Evolutionary conservation across 2,888 invertebrate genomes (phyloP).

Genomic region (Scaptodrosophila latifasciaeformis): DNA sequence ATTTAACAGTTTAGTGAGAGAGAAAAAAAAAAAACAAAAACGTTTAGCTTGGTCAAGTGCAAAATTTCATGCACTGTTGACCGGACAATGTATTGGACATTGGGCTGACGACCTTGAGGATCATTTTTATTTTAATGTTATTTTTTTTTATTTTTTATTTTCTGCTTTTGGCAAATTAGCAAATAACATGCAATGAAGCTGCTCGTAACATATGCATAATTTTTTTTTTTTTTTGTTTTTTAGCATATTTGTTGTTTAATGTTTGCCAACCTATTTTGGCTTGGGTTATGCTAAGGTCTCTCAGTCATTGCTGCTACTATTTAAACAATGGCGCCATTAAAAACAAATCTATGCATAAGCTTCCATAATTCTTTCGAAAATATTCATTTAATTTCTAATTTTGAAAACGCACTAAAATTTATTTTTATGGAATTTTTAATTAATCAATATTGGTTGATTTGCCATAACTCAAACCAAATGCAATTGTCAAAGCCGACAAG

Average conservation of each 20-base stretch:
- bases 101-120: constrained; percentile 3
- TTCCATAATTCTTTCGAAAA: too few relatives aligned
- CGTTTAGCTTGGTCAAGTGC: constrained; percentile 52
- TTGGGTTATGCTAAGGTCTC: too few relatives aligned
- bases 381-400: constrained; percentile 10
- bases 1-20: neutral
- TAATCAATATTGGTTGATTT: too few relatives aligned
- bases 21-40: neutral
- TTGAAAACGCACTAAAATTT: neutral
- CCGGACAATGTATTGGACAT: constrained; percentile 13
- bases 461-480: too few relatives aligned
- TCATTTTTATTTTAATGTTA: neutral
- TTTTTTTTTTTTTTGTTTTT: too few relatives aligned
- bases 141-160: constrained; percentile 12
- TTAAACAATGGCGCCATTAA: too few relatives aligned
- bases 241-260: constrained; percentile 20
- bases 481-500: neutral
- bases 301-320: too few relatives aligned
- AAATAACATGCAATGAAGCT: constrained; percentile 32
- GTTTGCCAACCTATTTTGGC: constrained; percentile 41
- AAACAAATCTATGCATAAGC: too few relatives aligned
- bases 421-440: constrained; percentile 59
- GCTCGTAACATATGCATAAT: neutral
- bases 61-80: constrained; percentile 58
- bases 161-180: constrained; percentile 55